Base-by-base conservation (phyloP, 2,113 vertebrate genomes). In the Chrysemys picta region DNA sequence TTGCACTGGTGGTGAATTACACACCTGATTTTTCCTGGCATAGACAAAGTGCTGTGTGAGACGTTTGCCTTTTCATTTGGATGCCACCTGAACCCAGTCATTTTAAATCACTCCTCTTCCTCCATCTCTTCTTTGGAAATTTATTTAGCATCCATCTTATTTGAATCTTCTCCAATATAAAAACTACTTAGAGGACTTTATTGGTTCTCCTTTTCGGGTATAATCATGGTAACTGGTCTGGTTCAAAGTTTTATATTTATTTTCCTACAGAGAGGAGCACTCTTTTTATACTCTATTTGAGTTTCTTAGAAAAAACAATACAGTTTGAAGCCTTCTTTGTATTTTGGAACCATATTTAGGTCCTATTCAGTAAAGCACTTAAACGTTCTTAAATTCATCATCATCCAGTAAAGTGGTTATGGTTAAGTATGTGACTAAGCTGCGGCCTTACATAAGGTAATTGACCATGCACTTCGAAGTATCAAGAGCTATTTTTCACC, bases 381-480 rank as follows among this genome's bases (percentile, higher is more conserved):
- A 79, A 86, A 72, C 84, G 79, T 69, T 42, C 89, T 95, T 92
- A n/a, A n/a, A 50, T 93, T 65, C 65, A 78, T 95, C 87, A 62
- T 62, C 52, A 50, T 87, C 62, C 95, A 42, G 49, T 88, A 80
- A 92, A 62, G 38, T 11, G 12, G 88, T 59, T 83, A 89, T 95
- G 69, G 5, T n/a, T 89, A n/a, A 47, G 22, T 35, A 92, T 84
- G 95, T 87, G 50, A 24, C n/a, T 94, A 80, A 95, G 65, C 2
- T 72, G n/a, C 19, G 25, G 95, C 50, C 69, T 94, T 79, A 53
- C 91, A 82, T 90, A 82, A 8, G 19, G 7, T 50, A 17, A 82
- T 93, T 84, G 84, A 86, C 82, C 89, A 95, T 93, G 96, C 42
- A 52, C 88, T 93, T 89, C 92, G 1, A 19, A 95, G 93, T 81